Conservation (phyloP, 2,888 invertebrate species). For the Hydrotaea diabolus region DNA sequence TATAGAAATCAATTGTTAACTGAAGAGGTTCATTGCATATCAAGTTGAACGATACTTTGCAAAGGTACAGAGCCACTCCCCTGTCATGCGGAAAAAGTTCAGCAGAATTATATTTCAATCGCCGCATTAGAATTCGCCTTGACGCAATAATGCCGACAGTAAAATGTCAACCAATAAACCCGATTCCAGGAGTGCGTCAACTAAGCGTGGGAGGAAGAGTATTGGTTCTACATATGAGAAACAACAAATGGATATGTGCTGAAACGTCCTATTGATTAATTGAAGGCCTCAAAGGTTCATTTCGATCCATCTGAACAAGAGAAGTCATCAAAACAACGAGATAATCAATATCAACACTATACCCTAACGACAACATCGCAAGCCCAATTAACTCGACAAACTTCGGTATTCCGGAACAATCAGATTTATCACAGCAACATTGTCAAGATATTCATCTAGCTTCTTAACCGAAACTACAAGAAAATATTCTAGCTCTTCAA, state of each 20-base stretch:
- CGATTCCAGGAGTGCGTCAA: slow-evolving; percentile 39
- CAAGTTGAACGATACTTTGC: slow-evolving; percentile 37
- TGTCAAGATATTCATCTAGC: too few species aligned
- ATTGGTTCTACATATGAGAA: slow-evolving; percentile 35
- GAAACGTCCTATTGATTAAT: too few species aligned
- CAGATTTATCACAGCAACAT: too few species aligned
- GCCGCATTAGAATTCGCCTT: slow-evolving; percentile 7
- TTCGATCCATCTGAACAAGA: too few species aligned
- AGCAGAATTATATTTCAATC: slow-evolving; percentile 45
- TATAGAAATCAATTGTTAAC: slow-evolving; percentile 47
- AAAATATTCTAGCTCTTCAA: too few species aligned
- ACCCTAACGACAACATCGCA: too few species aligned
- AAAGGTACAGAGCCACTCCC: slow-evolving; percentile 50
- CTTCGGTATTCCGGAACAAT: too few species aligned
- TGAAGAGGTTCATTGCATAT: slow-evolving; percentile 37
- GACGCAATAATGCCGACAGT: slow-evolving; percentile 34
- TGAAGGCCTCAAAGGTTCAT: too few species aligned
- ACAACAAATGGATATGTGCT: slow-evolving; percentile 7
- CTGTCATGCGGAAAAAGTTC: slow-evolving; percentile 51
- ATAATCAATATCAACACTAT: too few species aligned
- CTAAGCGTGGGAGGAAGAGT: slow-evolving; percentile 52
- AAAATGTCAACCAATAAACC: slow-evolving; percentile 33
- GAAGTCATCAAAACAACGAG: too few species aligned
- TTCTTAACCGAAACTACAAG: too few species aligned
- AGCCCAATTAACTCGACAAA: too few species aligned